Conservation (phyloP, 2,113 vertebrate genomes). For the Vidua chalybeata region DNA sequence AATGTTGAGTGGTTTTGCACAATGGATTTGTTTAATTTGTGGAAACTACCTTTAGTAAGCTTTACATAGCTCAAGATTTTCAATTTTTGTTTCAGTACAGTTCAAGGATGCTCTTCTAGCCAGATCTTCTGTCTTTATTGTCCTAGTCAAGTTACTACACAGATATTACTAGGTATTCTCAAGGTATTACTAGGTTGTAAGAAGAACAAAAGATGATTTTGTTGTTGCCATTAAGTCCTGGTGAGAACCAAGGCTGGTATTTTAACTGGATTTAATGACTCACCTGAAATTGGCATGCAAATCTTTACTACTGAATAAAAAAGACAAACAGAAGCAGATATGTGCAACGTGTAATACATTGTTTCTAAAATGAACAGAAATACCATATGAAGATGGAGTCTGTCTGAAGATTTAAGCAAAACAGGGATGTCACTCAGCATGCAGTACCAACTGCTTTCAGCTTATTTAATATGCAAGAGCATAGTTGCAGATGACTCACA, state of each 20-base stretch:
- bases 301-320: not conserved
- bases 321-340: not conserved
- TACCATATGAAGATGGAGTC: not conserved
- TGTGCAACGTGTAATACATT: not conserved
- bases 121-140: not conserved
- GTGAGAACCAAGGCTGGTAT: not conserved
- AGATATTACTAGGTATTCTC: not conserved
- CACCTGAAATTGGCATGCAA: not conserved
- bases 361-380: constrained; percentile 30
- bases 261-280: not conserved
- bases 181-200: not conserved
- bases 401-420: constrained; percentile 23
- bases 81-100: not conserved
- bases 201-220: not conserved
- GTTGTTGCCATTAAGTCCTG: not conserved
- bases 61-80: not conserved
- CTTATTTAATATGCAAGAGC: constrained; percentile 18
- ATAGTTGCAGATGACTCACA: constrained; percentile 51
- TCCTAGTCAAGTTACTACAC: not conserved
- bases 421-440: constrained; percentile 4
- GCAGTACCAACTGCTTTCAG: constrained; percentile 42
- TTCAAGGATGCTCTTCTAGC: not conserved
- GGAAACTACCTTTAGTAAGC: not conserved
- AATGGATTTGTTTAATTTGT: not conserved
- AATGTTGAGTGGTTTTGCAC: not conserved